Conservation (phyloP, 2,888 invertebrate genomes). For the Emmelina monodactyla region DNA sequence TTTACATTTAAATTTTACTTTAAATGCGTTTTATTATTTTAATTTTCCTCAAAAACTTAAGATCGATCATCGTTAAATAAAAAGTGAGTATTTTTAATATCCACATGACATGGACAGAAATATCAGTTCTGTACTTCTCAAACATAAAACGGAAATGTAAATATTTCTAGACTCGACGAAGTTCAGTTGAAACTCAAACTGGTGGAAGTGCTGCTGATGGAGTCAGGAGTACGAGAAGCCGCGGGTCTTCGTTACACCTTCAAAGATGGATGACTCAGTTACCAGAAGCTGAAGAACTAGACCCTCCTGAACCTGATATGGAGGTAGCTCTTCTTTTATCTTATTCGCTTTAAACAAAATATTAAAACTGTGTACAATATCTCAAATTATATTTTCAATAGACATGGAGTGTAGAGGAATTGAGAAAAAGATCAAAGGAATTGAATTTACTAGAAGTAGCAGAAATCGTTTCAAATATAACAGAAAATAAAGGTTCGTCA, state of each 20-base stretch:
- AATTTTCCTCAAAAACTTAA: too few relatives aligned
- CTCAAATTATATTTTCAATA: conserved; percentile 13
- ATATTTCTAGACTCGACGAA: conserved; percentile 41
- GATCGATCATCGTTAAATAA: background rate
- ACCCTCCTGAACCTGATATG: conserved; percentile 62
- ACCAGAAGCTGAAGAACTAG: conserved; percentile 67
- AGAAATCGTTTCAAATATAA: conserved; percentile 35
- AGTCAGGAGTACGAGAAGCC: conserved; percentile 62
- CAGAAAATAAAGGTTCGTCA: conserved; percentile 35
- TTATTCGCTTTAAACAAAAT: background rate
- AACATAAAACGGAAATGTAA: background rate
- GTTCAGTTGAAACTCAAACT: conserved; percentile 55
- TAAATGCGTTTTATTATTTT: too few relatives aligned
- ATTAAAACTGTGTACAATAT: background rate
- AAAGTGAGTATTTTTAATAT: too few relatives aligned
- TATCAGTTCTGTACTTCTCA: background rate
- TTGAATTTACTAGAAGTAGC: conserved; percentile 67
- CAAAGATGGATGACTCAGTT: conserved; percentile 85
- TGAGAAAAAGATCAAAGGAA: conserved; percentile 74
- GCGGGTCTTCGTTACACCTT: conserved; percentile 76
- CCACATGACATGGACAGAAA: background rate
- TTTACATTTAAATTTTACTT: too few relatives aligned
- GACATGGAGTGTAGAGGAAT: conserved; percentile 77
- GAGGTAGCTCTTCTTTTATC: conserved; percentile 38
- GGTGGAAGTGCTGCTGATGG: conserved; percentile 45